phyloP scores from a whole-genome alignment of 2,113 vertebrate species.

The Mirounga angustirostris region DNA sequence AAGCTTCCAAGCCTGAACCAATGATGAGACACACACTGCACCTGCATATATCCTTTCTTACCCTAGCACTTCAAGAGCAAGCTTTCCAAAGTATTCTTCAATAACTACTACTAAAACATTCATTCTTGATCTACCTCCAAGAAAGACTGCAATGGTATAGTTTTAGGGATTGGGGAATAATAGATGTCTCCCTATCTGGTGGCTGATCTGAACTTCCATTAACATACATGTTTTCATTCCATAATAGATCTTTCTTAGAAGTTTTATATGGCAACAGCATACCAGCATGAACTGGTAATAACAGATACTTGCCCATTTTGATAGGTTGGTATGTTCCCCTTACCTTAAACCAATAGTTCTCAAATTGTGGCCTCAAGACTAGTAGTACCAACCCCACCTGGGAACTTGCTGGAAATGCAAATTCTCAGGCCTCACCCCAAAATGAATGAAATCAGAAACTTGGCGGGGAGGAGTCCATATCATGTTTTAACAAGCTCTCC shows the following conservation, averaged over 20 bases:
- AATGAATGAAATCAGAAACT: constrained; percentile 46
- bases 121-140: constrained; percentile 37
- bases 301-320: background rate
- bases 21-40: background rate
- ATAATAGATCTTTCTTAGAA: constrained; percentile 49
- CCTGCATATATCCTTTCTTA: background rate
- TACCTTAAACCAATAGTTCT: background rate
- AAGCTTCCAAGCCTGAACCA: background rate
- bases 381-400: background rate
- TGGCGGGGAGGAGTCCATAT: background rate
- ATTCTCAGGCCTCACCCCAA: background rate
- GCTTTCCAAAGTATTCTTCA: constrained; percentile 26
- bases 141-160: background rate
- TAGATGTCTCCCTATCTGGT: background rate
- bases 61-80: background rate
- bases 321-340: background rate
- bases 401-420: constrained; percentile 31
- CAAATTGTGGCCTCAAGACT: background rate
- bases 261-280: background rate
- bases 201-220: constrained; percentile 57
- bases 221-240: constrained; percentile 40
- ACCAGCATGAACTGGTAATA: background rate
- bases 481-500: background rate
- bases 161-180: constrained; percentile 30
- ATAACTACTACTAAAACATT: constrained; percentile 59